phyloP scores from a whole-genome alignment of 2,888 invertebrate genomes.

The Bibio marci region DNA sequence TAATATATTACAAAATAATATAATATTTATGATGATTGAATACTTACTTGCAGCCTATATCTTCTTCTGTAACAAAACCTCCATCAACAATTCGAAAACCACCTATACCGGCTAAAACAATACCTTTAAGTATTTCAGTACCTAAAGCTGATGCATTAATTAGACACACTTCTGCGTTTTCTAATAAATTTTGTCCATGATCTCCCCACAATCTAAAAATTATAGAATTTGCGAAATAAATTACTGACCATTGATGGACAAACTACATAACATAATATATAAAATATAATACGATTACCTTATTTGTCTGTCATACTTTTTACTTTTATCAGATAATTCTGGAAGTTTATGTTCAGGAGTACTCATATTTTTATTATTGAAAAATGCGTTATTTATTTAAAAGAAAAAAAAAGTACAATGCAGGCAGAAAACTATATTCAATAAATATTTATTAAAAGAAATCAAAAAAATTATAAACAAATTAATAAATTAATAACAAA shows the following conservation, averaged over 20 bases:
- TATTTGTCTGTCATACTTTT: constrained; percentile 62
- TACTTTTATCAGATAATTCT: constrained; percentile 49
- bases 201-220: constrained; percentile 84
- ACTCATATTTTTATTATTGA: constrained; percentile 13
- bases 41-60: constrained; percentile 77
- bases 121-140: constrained; percentile 86
- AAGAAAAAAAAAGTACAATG: no score
- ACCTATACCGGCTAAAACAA: constrained; percentile 88
- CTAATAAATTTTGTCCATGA: constrained; percentile 82
- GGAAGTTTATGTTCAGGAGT: constrained; percentile 35
- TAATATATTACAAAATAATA: background rate
- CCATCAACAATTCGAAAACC: constrained; percentile 88
- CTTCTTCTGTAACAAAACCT: constrained; percentile 64
- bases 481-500: no score
- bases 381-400: no score
- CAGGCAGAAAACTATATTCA: no score
- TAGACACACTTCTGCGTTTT: constrained; percentile 78
- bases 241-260: background rate
- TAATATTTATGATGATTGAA: constrained; percentile 2
- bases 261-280: background rate
- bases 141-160: constrained; percentile 88
- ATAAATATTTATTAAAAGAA: no score
- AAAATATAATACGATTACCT: constrained; percentile 26
- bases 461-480: no score
- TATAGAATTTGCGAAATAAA: constrained; percentile 5